These are phyloP conservation scores for Argyresthia albistria DNA, from an alignment of 2,888 invertebrate species.

Conservation along the genomic window DNA sequence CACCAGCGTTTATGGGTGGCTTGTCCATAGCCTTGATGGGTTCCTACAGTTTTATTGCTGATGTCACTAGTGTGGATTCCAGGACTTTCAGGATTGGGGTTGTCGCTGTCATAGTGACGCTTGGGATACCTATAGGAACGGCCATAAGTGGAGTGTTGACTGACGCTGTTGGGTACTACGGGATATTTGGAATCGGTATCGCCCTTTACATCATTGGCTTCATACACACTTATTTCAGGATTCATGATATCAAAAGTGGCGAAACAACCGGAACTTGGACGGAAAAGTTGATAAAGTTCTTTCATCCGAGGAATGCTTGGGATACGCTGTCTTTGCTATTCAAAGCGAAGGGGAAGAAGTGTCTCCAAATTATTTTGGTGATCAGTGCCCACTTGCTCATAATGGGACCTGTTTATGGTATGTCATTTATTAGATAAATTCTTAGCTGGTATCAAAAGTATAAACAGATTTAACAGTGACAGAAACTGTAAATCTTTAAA, in stretches of 20 bases:
- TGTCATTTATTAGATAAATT: neutral
- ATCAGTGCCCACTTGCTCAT: conserved; percentile 52
- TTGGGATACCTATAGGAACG: conserved; percentile 62
- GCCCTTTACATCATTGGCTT: conserved; percentile 41
- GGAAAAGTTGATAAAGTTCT: conserved; percentile 34
- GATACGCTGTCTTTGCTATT: conserved; percentile 53
- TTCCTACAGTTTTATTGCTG: conserved; percentile 74
- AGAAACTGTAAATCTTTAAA: neutral
- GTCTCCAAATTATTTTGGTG: conserved; percentile 40
- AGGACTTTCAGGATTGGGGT: conserved; percentile 75
- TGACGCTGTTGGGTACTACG: conserved; percentile 53
- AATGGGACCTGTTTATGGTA: conserved; percentile 57
- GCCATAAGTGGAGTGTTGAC: conserved; percentile 65
- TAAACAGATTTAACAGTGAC: neutral
- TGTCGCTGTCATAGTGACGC: conserved; percentile 64
- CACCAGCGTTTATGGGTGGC: conserved; percentile 73
- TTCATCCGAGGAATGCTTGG: conserved; percentile 46
- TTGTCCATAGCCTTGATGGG: conserved; percentile 70
- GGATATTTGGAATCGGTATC: conserved; percentile 45
- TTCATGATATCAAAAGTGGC: conserved; percentile 41
- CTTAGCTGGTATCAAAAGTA: too few species aligned
- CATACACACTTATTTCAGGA: conserved; percentile 38
- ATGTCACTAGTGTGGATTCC: conserved; percentile 70
- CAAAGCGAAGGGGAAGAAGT: conserved; percentile 26
- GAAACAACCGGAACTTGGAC: conserved; percentile 30